Percentiles rank a stretch among this genome's conserved stretches.
Evolutionary conservation across 2,888 invertebrate species (phyloP).

Genomic region (Mythimna pallens): DNA sequence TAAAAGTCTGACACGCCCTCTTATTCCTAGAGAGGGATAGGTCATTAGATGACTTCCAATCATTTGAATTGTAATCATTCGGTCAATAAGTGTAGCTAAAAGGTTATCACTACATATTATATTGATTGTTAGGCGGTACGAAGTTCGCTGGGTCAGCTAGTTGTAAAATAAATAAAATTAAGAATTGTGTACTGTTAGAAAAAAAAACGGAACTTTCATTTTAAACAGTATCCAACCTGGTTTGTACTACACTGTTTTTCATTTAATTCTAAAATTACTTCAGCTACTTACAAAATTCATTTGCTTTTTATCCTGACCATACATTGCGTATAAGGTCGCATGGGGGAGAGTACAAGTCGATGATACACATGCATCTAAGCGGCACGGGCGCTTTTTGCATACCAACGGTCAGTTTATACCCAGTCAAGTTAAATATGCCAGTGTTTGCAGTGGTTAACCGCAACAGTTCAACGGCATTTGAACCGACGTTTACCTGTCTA

Average conservation of each 20-base stretch:
- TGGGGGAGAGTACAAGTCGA: neutral
- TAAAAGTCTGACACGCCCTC: no score
- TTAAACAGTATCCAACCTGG: no score
- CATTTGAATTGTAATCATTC: no score
- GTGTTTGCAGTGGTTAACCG: conserved; percentile 57
- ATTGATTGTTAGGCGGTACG: no score
- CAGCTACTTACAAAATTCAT: neutral
- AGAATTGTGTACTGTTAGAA: no score
- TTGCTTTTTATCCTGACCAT: conserved; percentile 11
- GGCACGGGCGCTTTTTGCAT: conserved; percentile 53
- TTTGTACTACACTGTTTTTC: neutral
- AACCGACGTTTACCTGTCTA: conserved; percentile 39
- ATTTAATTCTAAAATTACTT: neutral
- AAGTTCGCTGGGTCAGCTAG: no score
- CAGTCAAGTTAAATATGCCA: conserved; percentile 50
- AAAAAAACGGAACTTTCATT: no score
- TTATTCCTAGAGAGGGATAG: no score
- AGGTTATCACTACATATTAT: no score
- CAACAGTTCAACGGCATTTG: conserved; percentile 51
- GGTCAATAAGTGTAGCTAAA: no score
- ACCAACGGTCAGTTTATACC: conserved; percentile 48
- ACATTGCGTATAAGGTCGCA: conserved; percentile 30
- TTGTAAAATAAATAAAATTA: no score
- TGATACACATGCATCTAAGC: conserved; percentile 32
- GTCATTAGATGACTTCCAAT: no score